A percentile compares a stretch with the other conserved stretches of the same genome.
phyloP scores from a whole-genome alignment of 53 echinoderm and acorn worm genomes.

The Paracentrotus lividus region DNA sequence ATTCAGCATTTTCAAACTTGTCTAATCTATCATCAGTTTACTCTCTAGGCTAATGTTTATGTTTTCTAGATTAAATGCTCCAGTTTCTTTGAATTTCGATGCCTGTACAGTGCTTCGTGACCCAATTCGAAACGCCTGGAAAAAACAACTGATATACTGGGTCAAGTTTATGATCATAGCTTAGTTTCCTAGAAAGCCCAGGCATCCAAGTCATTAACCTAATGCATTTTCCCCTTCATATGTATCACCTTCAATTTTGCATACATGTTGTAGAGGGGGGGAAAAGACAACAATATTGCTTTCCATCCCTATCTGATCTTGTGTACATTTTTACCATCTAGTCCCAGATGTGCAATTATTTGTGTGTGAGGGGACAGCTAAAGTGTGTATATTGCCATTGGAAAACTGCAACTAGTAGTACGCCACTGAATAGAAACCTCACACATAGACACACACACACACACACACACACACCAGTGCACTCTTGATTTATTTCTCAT shows the following conservation, averaged over 20 bases:
- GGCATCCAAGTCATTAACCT: neutral
- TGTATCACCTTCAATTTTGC: neutral
- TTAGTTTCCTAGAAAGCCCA: neutral
- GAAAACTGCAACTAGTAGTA: neutral
- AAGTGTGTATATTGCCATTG: neutral
- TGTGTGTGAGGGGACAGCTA: neutral
- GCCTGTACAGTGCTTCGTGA: neutral
- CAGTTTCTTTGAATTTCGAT: neutral
- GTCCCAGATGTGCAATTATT: neutral
- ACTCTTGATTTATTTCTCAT: conserved; percentile 38
- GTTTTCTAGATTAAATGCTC: too few relatives aligned
- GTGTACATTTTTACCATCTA: neutral
- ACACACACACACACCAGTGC: neutral
- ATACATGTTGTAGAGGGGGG: neutral
- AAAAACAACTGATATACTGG: neutral
- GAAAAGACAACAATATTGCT: neutral
- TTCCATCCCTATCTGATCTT: neutral
- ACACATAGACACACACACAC: conserved; percentile 33
- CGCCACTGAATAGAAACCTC: neutral
- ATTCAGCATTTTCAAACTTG: too few relatives aligned
- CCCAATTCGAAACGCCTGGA: neutral
- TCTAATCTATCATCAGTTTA: neutral
- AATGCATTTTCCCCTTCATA: conserved; percentile 15
- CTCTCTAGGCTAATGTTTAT: too few relatives aligned
- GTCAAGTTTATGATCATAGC: neutral